Percentiles rank a stretch among this genome's conserved stretches.
Conservation (phyloP, 1,140 invertebrate species). For the Hesperophylax magnus region DNA sequence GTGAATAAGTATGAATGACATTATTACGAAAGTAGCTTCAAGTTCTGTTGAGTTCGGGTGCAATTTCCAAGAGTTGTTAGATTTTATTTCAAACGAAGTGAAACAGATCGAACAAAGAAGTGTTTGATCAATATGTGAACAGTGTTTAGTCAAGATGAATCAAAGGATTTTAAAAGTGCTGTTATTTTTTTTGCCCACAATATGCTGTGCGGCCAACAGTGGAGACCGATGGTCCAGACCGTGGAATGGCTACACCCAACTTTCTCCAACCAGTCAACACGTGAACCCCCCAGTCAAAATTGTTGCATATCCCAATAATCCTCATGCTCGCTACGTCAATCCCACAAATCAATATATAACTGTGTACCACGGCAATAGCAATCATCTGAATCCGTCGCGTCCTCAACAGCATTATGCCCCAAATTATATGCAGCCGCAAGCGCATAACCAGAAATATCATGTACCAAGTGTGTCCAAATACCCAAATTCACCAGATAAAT, state of each 20-base stretch:
- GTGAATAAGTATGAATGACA: not conserved
- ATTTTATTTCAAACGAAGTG: not conserved
- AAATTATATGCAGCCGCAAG: not conserved
- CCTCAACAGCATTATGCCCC: slow-evolving; percentile 1
- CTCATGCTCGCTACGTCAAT: not conserved
- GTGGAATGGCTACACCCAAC: not conserved
- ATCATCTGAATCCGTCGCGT: not conserved
- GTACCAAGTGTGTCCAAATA: slow-evolving; percentile 1
- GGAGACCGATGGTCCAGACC: not conserved
- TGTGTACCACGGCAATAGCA: not conserved
- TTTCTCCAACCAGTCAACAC: not conserved
- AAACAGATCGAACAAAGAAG: not conserved
- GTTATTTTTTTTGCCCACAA: not conserved
- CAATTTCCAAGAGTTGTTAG: not conserved
- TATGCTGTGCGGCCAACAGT: not conserved
- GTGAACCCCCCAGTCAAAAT: too few relatives aligned
- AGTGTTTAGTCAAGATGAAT: slow-evolving; percentile 15
- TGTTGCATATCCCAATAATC: too few relatives aligned
- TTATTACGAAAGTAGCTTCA: not conserved
- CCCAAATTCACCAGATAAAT: not conserved
- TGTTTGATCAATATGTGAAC: slow-evolving; percentile 2
- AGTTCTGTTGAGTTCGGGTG: too few relatives aligned
- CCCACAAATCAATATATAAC: not conserved
- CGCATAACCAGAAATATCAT: slow-evolving; percentile 2
- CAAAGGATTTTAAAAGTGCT: slow-evolving; percentile 29